Evolutionary conservation across 1,140 invertebrate species (phyloP).

Genomic region (Glossosoma conforme): DNA sequence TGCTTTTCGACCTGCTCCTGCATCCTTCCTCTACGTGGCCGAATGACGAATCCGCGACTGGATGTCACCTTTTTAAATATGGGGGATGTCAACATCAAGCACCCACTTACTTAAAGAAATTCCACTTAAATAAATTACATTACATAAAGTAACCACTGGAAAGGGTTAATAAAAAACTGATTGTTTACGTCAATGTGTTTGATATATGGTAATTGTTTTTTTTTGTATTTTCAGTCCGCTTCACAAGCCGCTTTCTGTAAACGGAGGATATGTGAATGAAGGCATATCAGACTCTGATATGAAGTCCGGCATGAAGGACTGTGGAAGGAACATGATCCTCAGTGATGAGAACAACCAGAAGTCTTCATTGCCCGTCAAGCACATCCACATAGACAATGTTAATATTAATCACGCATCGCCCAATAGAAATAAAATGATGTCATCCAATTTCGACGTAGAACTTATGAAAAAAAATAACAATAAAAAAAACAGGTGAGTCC

Average conservation of each 20-base stretch:
- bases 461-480: constrained; percentile 41
- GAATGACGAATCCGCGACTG: no score
- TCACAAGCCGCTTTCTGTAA: constrained; percentile 56
- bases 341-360: constrained; percentile 37
- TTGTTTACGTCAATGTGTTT: no score
- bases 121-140: no score
- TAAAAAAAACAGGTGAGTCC: constrained; percentile 37
- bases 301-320: constrained; percentile 27
- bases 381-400: constrained; percentile 32
- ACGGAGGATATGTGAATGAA: constrained; percentile 74
- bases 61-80: no score
- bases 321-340: constrained; percentile 22
- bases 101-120: no score
- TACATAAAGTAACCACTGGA: no score
- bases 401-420: constrained; percentile 30
- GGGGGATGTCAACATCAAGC: no score
- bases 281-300: constrained; percentile 56
- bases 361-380: constrained; percentile 31
- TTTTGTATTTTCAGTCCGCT: constrained; percentile 47
- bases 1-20: no score
- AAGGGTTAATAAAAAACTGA: no score
- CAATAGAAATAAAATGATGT: constrained; percentile 25
- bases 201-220: not conserved
- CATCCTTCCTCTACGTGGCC: no score
- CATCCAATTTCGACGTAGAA: constrained; percentile 37